Conservation (phyloP, 2,888 invertebrate species). For the Eubasilissa splendida region DNA sequence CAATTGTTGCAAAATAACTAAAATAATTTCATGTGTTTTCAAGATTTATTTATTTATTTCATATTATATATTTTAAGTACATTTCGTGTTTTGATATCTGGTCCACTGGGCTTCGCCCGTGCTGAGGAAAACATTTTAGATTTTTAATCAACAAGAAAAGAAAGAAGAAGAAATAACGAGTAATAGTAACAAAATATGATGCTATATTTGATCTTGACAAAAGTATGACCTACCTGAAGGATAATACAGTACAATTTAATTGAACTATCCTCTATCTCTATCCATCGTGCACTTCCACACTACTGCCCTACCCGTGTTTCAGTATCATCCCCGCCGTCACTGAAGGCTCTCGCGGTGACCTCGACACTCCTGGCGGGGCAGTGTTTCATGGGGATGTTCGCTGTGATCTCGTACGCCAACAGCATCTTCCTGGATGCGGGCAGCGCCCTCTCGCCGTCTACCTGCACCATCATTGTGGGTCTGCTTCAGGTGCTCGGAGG, state of each 20-base stretch:
- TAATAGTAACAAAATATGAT: too few relatives aligned
- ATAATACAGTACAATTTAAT: neutral
- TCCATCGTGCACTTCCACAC: neutral
- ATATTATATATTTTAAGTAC: too few relatives aligned
- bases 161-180: too few relatives aligned
- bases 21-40: too few relatives aligned
- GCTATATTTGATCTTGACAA: too few relatives aligned
- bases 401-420: conserved; percentile 70
- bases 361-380: conserved; percentile 58
- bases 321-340: conserved; percentile 35
- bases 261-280: neutral
- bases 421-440: conserved; percentile 68
- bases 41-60: too few relatives aligned
- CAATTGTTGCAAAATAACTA: too few relatives aligned
- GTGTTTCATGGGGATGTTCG: conserved; percentile 69
- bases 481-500: conserved; percentile 18
- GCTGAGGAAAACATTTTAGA: too few relatives aligned
- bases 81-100: too few relatives aligned
- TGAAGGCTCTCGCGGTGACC: conserved; percentile 41
- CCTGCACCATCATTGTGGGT: conserved; percentile 31
- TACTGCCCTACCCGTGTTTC: neutral
- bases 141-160: too few relatives aligned
- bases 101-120: too few relatives aligned
- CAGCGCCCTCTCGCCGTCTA: conserved; percentile 59
- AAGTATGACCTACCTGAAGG: too few relatives aligned